Conservation (phyloP, 2,113 vertebrate genomes). For the Gopherus evgoodei region DNA sequence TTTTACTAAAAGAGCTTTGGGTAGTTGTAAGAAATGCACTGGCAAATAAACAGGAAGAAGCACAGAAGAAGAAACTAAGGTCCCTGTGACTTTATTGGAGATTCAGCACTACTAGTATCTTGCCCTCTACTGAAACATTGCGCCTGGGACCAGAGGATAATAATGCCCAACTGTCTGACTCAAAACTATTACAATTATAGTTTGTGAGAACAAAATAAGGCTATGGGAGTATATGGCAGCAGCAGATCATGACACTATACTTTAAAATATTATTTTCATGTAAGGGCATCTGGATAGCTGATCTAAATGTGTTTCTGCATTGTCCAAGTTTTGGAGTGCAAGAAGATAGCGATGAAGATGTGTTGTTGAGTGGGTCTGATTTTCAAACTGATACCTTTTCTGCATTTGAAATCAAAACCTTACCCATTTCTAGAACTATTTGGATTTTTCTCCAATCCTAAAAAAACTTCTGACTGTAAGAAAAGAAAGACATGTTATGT, state of each 20-base stretch:
- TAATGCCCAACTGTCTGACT: slow-evolving; percentile 57
- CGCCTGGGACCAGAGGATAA: slow-evolving; percentile 27
- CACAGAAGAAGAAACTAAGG: background rate
- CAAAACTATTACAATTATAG: background rate
- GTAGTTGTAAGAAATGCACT: background rate
- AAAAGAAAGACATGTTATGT: background rate
- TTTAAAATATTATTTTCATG: slow-evolving; percentile 61
- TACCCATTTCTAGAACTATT: slow-evolving; percentile 55
- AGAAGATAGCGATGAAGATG: slow-evolving; percentile 52
- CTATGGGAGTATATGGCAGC: slow-evolving; percentile 64
- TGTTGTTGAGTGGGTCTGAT: background rate
- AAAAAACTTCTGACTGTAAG: background rate
- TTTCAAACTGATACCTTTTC: background rate
- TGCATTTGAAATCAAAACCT: slow-evolving; percentile 57
- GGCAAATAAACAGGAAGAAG: background rate
- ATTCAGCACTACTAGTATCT: background rate
- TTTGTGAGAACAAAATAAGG: background rate
- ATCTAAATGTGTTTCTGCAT: slow-evolving; percentile 67
- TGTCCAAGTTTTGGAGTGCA: slow-evolving; percentile 58
- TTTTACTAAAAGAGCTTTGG: background rate
- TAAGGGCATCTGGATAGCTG: slow-evolving; percentile 69
- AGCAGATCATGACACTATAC: slow-evolving; percentile 69
- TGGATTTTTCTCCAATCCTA: slow-evolving; percentile 12
- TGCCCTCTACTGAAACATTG: slow-evolving; percentile 37
- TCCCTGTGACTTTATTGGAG: background rate